Evolutionary conservation across 2,113 vertebrate genomes (phyloP).

Genomic region (Microtus montanus): DNA sequence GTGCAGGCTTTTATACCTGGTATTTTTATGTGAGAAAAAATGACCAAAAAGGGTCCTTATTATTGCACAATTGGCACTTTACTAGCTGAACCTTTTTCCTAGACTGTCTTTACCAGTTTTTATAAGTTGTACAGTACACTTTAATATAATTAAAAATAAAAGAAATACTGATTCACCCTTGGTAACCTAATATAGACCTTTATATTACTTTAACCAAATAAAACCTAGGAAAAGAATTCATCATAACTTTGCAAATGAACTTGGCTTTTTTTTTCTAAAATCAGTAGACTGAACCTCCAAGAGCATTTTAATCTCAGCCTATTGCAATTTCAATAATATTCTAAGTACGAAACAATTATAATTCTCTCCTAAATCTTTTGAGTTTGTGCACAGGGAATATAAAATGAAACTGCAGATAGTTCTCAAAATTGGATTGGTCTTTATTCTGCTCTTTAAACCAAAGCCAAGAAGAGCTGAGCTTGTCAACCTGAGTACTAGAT

Average conservation of each 20-base stretch:
- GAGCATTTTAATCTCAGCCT: conserved; percentile 54
- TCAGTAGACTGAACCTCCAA: conserved; percentile 41
- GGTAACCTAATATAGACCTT: not conserved
- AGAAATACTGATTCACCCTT: not conserved
- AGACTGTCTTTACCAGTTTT: conserved; percentile 34
- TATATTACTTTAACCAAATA: not conserved
- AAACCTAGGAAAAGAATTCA: conserved; percentile 22
- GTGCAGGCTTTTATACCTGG: too few species aligned
- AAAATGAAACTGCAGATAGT: conserved; percentile 36
- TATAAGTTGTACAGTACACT: conserved; percentile 41
- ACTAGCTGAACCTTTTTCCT: not conserved
- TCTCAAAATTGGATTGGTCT: conserved; percentile 42
- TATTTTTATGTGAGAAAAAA: not conserved
- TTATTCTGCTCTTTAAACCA: conserved; percentile 43
- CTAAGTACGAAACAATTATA: conserved; percentile 60
- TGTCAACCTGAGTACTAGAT: not conserved
- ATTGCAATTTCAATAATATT: conserved; percentile 64
- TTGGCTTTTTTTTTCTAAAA: not conserved
- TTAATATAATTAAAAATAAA: not conserved
- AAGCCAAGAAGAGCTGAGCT: conserved; percentile 53
- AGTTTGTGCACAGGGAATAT: conserved; percentile 38
- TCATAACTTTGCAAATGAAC: not conserved
- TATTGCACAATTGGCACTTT: not conserved
- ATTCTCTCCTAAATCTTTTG: conserved; percentile 43
- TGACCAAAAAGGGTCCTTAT: not conserved